Evolutionary conservation across 1,140 invertebrate species (phyloP).

Genomic region (Macrobrachium nipponense): DNA sequence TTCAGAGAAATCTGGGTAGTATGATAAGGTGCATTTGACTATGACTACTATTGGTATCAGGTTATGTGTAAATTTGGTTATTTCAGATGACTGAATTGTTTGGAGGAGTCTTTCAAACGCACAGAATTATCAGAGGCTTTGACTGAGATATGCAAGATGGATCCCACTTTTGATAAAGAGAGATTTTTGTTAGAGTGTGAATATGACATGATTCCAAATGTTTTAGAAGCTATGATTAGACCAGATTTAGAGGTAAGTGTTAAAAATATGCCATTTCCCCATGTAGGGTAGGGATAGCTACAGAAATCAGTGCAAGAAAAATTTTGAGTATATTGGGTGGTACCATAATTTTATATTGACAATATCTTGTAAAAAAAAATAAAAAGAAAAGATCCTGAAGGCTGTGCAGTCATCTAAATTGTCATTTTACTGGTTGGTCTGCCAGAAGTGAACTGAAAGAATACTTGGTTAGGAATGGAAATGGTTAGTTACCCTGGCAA

Average conservation of each 20-base stretch:
- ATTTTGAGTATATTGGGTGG: neutral
- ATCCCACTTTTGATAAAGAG: conserved; percentile 91
- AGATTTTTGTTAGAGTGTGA: conserved; percentile 93
- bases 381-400: no score
- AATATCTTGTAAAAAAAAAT: no score
- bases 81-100: conserved; percentile 78
- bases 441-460: no score
- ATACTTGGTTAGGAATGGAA: no score
- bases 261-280: neutral
- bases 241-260: conserved; percentile 78
- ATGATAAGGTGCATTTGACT: no score
- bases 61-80: neutral
- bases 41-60: no score
- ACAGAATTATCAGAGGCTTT: conserved; percentile 97
- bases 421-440: no score
- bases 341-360: no score
- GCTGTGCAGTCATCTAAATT: no score
- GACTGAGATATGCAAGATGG: conserved; percentile 97
- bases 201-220: conserved; percentile 97
- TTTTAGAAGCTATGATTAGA: conserved; percentile 94
- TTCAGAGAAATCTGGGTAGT: no score
- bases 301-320: neutral
- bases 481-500: no score
- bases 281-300: no score
- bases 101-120: conserved; percentile 92